Evolutionary conservation across 2,888 invertebrate genomes (phyloP).

Genomic region (Pinctada fucata): DNA sequence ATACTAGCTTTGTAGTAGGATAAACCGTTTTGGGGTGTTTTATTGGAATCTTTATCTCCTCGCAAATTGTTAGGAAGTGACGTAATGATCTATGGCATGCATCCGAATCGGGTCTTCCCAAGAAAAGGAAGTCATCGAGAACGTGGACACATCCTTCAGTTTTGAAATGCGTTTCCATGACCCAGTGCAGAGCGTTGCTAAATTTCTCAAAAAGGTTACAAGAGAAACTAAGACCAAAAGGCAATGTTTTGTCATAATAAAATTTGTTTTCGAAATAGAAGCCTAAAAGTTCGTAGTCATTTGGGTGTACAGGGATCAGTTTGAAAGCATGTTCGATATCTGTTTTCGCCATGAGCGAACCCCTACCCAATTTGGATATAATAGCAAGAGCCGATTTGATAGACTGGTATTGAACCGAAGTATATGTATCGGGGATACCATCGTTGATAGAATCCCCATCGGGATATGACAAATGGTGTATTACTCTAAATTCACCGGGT

Average conservation of each 20-base stretch:
- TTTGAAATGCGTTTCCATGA: no score
- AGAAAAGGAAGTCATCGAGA: no score
- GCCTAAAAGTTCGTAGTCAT: conserved; percentile 20
- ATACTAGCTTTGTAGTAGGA: background rate
- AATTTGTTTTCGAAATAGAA: conserved; percentile 15
- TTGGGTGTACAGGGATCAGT: conserved; percentile 23
- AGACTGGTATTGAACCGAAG: conserved; percentile 20
- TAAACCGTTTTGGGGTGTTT: background rate
- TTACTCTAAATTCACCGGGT: no score
- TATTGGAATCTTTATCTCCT: no score
- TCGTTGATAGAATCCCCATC: conserved; percentile 27
- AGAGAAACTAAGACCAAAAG: conserved; percentile 10
- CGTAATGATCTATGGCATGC: no score
- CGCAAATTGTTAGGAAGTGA: no score
- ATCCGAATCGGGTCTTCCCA: no score
- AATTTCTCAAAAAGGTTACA: conserved; percentile 30
- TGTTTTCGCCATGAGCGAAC: conserved; percentile 10
- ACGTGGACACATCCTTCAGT: no score
- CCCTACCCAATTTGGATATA: background rate
- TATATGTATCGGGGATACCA: conserved; percentile 6
- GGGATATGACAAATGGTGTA: no score
- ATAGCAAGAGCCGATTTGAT: conserved; percentile 16
- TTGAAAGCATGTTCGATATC: conserved; percentile 33
- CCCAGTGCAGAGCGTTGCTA: no score
- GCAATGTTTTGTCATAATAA: conserved; percentile 24